Evolutionary conservation across 1,140 invertebrate genomes (phyloP).

Genomic region (Saccostrea glomerata): DNA sequence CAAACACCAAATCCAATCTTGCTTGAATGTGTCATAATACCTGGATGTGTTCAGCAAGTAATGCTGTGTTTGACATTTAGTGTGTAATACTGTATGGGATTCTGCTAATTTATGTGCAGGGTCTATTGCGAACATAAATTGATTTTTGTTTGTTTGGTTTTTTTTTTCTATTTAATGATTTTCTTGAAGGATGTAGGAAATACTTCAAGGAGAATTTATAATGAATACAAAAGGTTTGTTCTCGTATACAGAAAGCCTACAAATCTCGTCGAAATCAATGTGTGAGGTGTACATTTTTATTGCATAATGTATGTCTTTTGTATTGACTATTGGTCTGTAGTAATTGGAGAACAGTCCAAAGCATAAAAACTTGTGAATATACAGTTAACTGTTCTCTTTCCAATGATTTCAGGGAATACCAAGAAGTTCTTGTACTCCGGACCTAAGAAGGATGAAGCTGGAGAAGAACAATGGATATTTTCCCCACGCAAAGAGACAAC

Average conservation of each 20-base stretch:
- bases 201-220: slow-evolving; percentile 1
- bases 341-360: background rate
- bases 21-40: too few species aligned
- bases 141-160: background rate
- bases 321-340: background rate
- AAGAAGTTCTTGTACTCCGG: slow-evolving; percentile 68
- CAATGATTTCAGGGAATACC: slow-evolving; percentile 56
- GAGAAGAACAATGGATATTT: slow-evolving; percentile 61
- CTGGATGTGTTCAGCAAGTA: too few species aligned
- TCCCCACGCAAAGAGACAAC: slow-evolving; percentile 52
- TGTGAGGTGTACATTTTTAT: background rate
- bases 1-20: too few species aligned
- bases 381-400: background rate
- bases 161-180: background rate
- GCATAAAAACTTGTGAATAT: background rate
- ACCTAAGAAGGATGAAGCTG: slow-evolving; percentile 56
- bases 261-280: background rate
- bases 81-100: background rate
- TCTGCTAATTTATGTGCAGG: background rate
- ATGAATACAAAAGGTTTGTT: slow-evolving; percentile 19
- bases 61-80: background rate
- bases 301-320: background rate
- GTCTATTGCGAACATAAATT: background rate
- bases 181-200: background rate
- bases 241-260: background rate